Evolutionary conservation across 64 coral and sea anemone genomes (phyloP), one percentile per base, ranked within the genome.

Genomic region (Orbicella faveolata): DNA sequence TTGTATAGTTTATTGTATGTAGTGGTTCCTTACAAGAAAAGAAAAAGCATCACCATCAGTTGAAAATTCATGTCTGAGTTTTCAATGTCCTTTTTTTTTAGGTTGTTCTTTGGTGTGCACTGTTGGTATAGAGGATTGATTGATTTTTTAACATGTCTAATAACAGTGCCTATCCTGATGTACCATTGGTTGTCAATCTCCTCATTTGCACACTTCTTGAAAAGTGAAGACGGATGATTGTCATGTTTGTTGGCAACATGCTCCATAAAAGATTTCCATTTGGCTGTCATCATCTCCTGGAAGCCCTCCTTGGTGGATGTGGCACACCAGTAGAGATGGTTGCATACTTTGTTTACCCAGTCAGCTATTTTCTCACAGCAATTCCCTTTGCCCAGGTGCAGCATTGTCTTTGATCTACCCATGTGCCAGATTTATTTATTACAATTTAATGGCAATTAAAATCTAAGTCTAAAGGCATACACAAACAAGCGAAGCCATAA

Each of bases 391-490:
- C 91, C 36, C 51, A 85, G 0, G 13, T 87, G 36, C n/a, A 88
- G 51, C 26, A 80, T 66, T 48, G 48, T 23, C 52, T 89, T 63
- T 6, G 63, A 89, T 53, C 76, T 6, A 4, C 77, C 76, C 59
- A 93, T 41, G 69, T 93, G 84, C 84, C 91, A 93, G 30, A 30
- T 30, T 30, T 30, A 30, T 73, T 73, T 73, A 73, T 73, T 73
- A 73, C 23, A 73, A 73, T 73, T 73, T 73, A 33, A 73, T 73
- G 20, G 69, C 69, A 73, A 30, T 30, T 26, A 73, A 30, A 73
- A n/a, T 73, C 21, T 73, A 73, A 73, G 26, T n/a, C 8, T 73
- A 30, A 30, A 30, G 30, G 30, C 30, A 30, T 30, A 30, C 30
- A 30, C 30, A 30, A 30, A 30, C 30, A 30, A 30, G 30, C 30